Evolutionary conservation across 2,113 vertebrate species (phyloP), one percentile per base, ranked within the genome.

Genomic region (Entosphenus tridentatus): DNA sequence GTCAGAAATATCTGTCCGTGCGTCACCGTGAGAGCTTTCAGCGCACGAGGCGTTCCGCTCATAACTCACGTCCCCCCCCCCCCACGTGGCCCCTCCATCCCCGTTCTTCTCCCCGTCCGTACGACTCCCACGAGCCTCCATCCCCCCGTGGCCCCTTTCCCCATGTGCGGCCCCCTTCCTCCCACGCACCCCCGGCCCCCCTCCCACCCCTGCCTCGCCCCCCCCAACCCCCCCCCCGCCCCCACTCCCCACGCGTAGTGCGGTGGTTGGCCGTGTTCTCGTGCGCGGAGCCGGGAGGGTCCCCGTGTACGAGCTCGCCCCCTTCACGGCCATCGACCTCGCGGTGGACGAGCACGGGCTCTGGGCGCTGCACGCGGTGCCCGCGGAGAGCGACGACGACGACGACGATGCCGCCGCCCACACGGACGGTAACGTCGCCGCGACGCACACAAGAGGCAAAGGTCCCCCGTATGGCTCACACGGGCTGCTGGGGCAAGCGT

Each of bases 341-440:
- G 86, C 87, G 14, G 77, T 86, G 2, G 92, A 97, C 1, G 89
- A 97, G 69, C 81, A 90, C 0, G 89, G 91, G 21, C 84, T 97
- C 39, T 96, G 92, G 92, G 82, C 85, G 70, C 82, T 95, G 12
- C 82, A 96, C 1, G 79, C 85, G 9, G 21, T 18, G 21, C 62
- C n/a, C n/a, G 62, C 62, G n/a, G n/a, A n/a, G 21, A 65, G n/a
- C 21, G 62, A 65, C 9, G 14, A 65, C n/a, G n/a, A 21, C 62
- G n/a, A 65, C 39, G 39, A 39, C 39, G n/a, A n/a, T n/a, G n/a
- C n/a, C n/a, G 21, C 21, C 21, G 6, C 39, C 39, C 39, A 39
- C 39, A 39, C 39, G 39, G 39, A 39, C 6, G 39, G 39, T 39
- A 39, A 39, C 39, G 39, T 5, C 39, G 6, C 39, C 39, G 39